Percentiles rank a stretch among this genome's conserved stretches.
Conservation (phyloP, 2,888 invertebrate genomes). For the Aphidoletes aphidimyza region DNA sequence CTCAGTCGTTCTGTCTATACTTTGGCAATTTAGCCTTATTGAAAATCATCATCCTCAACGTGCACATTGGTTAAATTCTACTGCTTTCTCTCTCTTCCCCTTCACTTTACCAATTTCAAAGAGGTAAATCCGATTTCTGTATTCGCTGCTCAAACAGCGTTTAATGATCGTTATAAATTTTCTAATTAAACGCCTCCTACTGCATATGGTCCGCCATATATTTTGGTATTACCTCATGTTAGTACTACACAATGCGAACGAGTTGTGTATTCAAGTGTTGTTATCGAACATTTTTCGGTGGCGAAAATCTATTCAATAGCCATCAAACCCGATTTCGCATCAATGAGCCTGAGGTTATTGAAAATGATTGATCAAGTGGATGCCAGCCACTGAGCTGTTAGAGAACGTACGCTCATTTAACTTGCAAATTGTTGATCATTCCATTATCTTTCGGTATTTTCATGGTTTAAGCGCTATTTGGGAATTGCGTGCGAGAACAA, state of each 20-base stretch:
- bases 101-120: neutral
- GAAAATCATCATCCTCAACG: slow-evolving; percentile 26
- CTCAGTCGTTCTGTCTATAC: neutral
- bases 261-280: neutral
- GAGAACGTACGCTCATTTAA: neutral
- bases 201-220: neutral
- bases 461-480: neutral
- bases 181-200: neutral
- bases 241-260: neutral
- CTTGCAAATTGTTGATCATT: slow-evolving; percentile 5
- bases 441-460: neutral
- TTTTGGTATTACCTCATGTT: slow-evolving; percentile 1
- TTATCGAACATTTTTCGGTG: neutral
- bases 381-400: neutral
- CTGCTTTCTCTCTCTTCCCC: neutral
- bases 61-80: neutral
- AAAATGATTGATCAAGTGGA: slow-evolving; percentile 3
- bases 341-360: neutral
- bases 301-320: neutral
- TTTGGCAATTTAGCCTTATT: slow-evolving; percentile 2
- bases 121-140: neutral
- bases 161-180: slow-evolving; percentile 38
- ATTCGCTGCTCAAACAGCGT: neutral
- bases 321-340: neutral
- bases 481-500: neutral